Percentiles rank a stretch among this genome's conserved stretches.
Evolutionary conservation across 2,888 invertebrate genomes (phyloP).

Genomic region (Lasioglossum figueresi): DNA sequence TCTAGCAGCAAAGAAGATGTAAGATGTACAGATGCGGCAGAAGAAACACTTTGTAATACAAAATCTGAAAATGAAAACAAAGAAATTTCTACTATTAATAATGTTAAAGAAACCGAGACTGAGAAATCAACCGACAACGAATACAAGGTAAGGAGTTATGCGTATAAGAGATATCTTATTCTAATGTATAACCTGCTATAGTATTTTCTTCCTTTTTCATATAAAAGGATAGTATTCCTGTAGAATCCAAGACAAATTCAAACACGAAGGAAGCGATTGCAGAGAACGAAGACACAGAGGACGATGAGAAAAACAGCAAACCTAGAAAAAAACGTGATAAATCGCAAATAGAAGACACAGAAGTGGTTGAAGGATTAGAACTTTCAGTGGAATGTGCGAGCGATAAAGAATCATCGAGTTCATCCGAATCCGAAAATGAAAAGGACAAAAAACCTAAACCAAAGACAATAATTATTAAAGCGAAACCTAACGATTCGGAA

Average conservation of each 20-base stretch:
- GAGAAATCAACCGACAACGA: neutral
- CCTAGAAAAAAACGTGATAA: conserved; percentile 50
- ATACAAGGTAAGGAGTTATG: conserved; percentile 38
- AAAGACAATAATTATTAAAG: conserved; percentile 80
- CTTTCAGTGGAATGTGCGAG: conserved; percentile 81
- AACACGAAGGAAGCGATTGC: conserved; percentile 27
- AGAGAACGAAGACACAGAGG: conserved; percentile 27
- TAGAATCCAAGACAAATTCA: conserved; percentile 26
- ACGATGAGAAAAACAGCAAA: conserved; percentile 38
- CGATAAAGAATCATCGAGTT: conserved; percentile 77
- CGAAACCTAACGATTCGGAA: conserved; percentile 79
- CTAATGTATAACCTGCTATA: neutral
- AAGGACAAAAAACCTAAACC: conserved; percentile 70
- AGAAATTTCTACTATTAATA: neutral
- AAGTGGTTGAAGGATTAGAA: conserved; percentile 79
- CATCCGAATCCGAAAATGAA: conserved; percentile 72
- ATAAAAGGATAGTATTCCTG: neutral
- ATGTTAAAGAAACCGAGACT: neutral
- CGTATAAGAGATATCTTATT: neutral
- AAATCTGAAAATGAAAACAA: neutral
- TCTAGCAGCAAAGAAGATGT: conserved; percentile 27
- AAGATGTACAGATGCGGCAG: conserved; percentile 9
- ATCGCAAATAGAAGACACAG: conserved; percentile 63
- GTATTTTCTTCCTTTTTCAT: neutral
- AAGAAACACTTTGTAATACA: neutral